phyloP scores from a whole-genome alignment of 2,888 invertebrate species.

The Acronicta aceris region DNA sequence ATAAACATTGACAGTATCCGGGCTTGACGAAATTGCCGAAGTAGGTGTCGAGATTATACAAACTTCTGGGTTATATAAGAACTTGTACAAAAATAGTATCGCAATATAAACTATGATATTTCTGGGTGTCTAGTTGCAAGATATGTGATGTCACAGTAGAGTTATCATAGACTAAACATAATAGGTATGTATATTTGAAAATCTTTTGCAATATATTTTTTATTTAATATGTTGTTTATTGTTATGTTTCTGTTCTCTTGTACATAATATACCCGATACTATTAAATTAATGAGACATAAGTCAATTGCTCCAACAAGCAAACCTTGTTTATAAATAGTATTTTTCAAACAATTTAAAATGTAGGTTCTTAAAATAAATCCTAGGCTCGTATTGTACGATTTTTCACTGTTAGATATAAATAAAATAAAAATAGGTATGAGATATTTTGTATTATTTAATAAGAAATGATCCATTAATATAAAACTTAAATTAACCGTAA shows the following conservation, averaged over 20 bases:
- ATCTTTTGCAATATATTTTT: slow-evolving; percentile 37
- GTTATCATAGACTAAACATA: background rate
- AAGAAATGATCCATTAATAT: too few relatives aligned
- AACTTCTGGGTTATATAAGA: background rate
- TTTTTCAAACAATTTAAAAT: slow-evolving; percentile 45
- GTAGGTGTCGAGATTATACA: background rate
- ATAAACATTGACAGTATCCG: slow-evolving; percentile 5
- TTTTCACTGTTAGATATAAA: slow-evolving; percentile 60
- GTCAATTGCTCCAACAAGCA: slow-evolving; percentile 55
- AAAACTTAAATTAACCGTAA: too few relatives aligned
- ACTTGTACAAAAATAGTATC: background rate
- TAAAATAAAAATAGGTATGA: slow-evolving; percentile 56
- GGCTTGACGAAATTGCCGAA: slow-evolving; percentile 6
- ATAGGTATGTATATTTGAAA: slow-evolving; percentile 16
- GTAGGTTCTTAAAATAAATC: slow-evolving; percentile 51
- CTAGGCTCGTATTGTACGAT: slow-evolving; percentile 56
- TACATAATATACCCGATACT: slow-evolving; percentile 46
- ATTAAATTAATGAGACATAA: slow-evolving; percentile 40
- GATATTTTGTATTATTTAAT: slow-evolving; percentile 36
- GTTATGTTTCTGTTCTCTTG: slow-evolving; percentile 42
- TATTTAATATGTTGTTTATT: slow-evolving; percentile 38
- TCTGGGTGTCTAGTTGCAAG: background rate
- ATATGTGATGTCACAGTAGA: background rate
- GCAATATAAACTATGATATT: background rate
- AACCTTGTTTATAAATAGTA: slow-evolving; percentile 51